These are phyloP conservation scores for Chironomus tentans DNA, from an alignment of 2,888 invertebrate genomes.

Conservation along the genomic window DNA sequence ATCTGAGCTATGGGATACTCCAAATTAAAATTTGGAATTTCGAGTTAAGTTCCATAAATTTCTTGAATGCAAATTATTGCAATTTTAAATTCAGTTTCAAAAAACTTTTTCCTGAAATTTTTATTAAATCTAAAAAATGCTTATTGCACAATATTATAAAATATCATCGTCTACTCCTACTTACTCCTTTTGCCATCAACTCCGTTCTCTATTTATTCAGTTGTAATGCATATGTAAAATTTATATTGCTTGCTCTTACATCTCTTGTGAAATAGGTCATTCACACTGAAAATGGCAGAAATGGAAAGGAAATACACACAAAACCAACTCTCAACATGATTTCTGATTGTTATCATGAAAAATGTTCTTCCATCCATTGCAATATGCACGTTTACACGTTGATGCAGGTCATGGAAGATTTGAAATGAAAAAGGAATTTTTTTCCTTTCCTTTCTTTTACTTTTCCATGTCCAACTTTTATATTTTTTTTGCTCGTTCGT, in stretches of 20 bases:
- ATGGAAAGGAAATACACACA: background rate
- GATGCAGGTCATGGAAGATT: slow-evolving; percentile 17
- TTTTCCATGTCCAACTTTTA: background rate
- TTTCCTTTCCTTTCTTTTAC: background rate
- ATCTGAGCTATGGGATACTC: too few relatives aligned
- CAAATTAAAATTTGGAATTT: too few relatives aligned
- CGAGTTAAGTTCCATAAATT: too few relatives aligned
- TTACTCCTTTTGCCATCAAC: too few relatives aligned
- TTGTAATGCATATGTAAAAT: too few relatives aligned
- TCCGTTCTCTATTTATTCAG: too few relatives aligned
- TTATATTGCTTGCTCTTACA: background rate
- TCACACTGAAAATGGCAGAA: slow-evolving; percentile 4
- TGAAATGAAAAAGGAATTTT: background rate
- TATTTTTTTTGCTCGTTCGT: background rate
- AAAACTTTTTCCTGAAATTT: too few relatives aligned
- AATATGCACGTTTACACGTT: background rate
- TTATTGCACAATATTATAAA: too few relatives aligned
- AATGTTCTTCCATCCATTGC: background rate
- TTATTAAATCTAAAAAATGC: too few relatives aligned
- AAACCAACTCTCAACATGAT: background rate
- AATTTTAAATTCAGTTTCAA: too few relatives aligned
- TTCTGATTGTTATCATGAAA: slow-evolving; percentile 6
- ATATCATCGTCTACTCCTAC: too few relatives aligned
- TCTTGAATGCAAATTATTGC: too few relatives aligned
- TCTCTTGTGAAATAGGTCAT: slow-evolving; percentile 19